Conservation (phyloP, 1,140 invertebrate species). For the Magallana gigas region DNA sequence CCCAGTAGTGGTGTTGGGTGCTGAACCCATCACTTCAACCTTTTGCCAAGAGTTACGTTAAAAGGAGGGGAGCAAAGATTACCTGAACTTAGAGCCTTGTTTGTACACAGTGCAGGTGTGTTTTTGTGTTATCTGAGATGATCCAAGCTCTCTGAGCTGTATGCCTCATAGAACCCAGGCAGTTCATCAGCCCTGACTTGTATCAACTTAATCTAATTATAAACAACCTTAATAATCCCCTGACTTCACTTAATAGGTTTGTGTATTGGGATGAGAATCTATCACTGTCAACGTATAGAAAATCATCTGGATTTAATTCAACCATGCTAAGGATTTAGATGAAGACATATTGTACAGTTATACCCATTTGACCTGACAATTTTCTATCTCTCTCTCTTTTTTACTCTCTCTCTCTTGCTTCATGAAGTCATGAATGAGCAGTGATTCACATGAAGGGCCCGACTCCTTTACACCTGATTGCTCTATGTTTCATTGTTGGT, state of each 20-base stretch:
- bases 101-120: slow-evolving; percentile 11
- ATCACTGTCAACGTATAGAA: slow-evolving; percentile 9
- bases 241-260: slow-evolving; percentile 30
- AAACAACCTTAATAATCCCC: slow-evolving; percentile 11
- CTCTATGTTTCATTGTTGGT: background rate
- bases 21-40: background rate
- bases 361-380: background rate
- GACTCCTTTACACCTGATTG: slow-evolving; percentile 21
- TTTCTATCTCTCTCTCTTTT: background rate
- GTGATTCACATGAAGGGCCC: slow-evolving; percentile 20
- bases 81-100: background rate
- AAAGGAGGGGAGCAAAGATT: background rate
- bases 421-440: background rate
- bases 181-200: slow-evolving; percentile 9
- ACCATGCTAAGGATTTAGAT: background rate
- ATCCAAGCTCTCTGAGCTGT: slow-evolving; percentile 1
- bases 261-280: slow-evolving; percentile 19
- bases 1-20: background rate
- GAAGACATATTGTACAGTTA: slow-evolving; percentile 1
- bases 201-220: slow-evolving; percentile 35
- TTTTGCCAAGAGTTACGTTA: background rate
- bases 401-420: too few species aligned
- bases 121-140: background rate
- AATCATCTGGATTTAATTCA: background rate
- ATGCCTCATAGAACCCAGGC: slow-evolving; percentile 29